Base-by-base conservation (phyloP, 2,797 vertebrate genomes). In the Spea hammondii region DNA sequence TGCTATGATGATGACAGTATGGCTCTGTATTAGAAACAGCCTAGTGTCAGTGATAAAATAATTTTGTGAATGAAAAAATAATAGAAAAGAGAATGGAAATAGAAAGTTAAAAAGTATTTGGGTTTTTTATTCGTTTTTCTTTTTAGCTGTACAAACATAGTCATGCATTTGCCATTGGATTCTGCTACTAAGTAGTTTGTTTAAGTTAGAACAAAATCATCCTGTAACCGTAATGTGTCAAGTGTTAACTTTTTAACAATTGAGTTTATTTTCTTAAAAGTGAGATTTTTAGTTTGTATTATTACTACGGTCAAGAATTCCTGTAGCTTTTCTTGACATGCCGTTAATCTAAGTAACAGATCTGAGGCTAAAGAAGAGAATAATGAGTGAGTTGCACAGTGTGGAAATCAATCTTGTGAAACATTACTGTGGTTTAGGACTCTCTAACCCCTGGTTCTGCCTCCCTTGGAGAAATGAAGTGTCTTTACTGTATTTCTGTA, bases 341-440 rank as follows among this genome's bases (percentile, higher is more conserved):
- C 45, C 5, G 10, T 69, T 51, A 69, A 69, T 69, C 49, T 53
- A 6, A 12, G 5, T 1, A 53, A 53, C 17, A 8, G 49, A 69
- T 17, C 49, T 69, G 7, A 17, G n/a, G 12, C 1, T 17, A 62
- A 32, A 10, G 14, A 17, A 72, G 8, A 46, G 32, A 14, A 72
- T 7, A 46, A 45, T 57, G 53, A 57, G 53, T 44, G 69, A 70
- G 44, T 5, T 51, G 55, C 8, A 51, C 54, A 8, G n/a, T 45
- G 54, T 72, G 70, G 57, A 57, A 72, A 72, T 47, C 7, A 72
- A 54, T 47, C 50, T 32, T 8, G 44, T 57, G 53, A 72, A 57
- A 57, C 11, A 57, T 72, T 57, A 46, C 17, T 54, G 51, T 72
- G 44, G 54, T 72, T 13, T 57, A 57, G 12, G 3, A 44, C 17